Conservation (phyloP, 2,888 invertebrate species). For the Eurytoma californica region DNA sequence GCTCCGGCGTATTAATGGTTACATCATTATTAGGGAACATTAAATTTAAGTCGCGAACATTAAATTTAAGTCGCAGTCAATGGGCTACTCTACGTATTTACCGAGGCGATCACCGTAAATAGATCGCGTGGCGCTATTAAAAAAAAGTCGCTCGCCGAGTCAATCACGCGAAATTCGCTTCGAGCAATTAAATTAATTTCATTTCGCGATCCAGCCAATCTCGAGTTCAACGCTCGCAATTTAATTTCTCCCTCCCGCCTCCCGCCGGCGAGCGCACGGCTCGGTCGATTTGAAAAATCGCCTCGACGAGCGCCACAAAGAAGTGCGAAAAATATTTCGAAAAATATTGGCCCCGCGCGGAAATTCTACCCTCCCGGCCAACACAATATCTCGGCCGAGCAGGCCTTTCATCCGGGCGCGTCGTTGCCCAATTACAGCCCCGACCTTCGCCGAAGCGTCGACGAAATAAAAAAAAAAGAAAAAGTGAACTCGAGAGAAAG, state of each 20-base stretch:
- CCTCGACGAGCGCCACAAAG: background rate
- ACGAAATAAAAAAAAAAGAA: background rate
- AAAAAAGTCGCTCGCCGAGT: background rate
- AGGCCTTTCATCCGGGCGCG: too few relatives aligned
- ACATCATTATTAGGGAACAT: conserved; percentile 9
- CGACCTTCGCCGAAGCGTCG: background rate
- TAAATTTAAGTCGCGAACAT: background rate
- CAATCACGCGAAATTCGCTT: too few relatives aligned
- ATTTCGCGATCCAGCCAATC: too few relatives aligned
- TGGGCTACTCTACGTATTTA: background rate
- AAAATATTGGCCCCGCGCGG: background rate
- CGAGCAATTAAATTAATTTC: too few relatives aligned
- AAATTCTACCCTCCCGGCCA: too few relatives aligned
- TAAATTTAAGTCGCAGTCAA: background rate
- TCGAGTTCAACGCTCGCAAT: too few relatives aligned
- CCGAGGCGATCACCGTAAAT: too few relatives aligned
- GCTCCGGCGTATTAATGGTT: background rate
- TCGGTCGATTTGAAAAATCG: too few relatives aligned
- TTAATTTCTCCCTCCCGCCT: too few relatives aligned
- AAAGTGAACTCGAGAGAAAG: conserved; percentile 4
- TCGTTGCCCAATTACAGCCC: background rate
- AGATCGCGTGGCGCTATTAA: too few relatives aligned
- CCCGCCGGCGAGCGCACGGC: too few relatives aligned
- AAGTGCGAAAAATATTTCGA: conserved; percentile 17
- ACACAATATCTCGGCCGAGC: too few relatives aligned